Evolutionary conservation across 2,888 invertebrate species (phyloP).

Genomic region (Prenolepis imparis): DNA sequence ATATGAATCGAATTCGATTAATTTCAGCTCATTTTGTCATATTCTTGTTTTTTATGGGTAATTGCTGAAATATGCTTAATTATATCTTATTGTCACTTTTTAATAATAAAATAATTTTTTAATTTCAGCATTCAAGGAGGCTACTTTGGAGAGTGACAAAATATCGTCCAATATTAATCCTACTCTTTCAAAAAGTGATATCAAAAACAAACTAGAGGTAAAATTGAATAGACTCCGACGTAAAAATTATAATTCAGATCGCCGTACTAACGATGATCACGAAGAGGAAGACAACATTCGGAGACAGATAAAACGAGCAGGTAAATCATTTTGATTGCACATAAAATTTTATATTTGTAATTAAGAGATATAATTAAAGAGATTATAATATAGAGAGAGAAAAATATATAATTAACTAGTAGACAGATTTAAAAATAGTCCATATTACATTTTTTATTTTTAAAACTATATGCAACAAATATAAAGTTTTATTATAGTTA

Average conservation of each 20-base stretch:
- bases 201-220: neutral
- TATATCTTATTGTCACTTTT: neutral
- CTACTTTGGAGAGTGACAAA: neutral
- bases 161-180: neutral
- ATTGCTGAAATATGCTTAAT: neutral
- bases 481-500: neutral
- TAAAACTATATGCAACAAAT: neutral
- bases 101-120: neutral
- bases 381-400: neutral
- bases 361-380: neutral
- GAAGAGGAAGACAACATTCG: conserved; percentile 37
- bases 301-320: conserved; percentile 36
- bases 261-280: conserved; percentile 14
- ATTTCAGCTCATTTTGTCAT: neutral
- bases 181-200: neutral
- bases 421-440: neutral
- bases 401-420: neutral
- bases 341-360: neutral
- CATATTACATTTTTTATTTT: neutral
- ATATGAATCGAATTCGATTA: conserved; percentile 17
- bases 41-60: conserved; percentile 24
- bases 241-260: conserved; percentile 2
- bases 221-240: conserved; percentile 2
- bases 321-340: conserved; percentile 15
- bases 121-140: conserved; percentile 1